Evolutionary conservation across 2,888 invertebrate species (phyloP).

Genomic region (Eilema caniola): DNA sequence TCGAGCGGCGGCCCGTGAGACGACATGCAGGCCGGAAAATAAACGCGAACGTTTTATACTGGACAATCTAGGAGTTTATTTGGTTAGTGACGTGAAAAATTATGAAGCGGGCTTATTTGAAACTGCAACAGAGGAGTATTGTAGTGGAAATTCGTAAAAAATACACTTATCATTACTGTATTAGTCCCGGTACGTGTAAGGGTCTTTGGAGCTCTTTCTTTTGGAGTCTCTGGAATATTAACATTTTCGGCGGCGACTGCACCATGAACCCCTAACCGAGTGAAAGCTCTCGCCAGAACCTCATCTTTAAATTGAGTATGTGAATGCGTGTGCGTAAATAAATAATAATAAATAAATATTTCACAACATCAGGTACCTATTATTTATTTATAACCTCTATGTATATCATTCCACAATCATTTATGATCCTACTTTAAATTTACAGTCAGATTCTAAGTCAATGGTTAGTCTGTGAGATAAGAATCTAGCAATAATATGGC

Average conservation of each 20-base stretch:
- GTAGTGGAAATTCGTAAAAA: neutral
- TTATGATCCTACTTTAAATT: no score
- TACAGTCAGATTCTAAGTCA: no score
- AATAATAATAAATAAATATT: no score
- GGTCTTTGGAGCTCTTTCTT: neutral
- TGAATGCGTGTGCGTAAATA: no score
- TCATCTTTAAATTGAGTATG: no score
- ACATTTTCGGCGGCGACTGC: no score
- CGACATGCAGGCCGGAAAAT: slow-evolving; percentile 43
- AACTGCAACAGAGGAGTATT: neutral
- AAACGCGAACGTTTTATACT: slow-evolving; percentile 42
- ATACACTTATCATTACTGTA: neutral
- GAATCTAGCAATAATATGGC: neutral
- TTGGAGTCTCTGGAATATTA: neutral
- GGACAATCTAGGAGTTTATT: slow-evolving; percentile 43
- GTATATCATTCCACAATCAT: no score
- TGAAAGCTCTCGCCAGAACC: no score
- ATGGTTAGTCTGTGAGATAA: neutral
- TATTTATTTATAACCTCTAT: no score
- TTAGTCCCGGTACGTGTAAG: neutral
- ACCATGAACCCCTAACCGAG: no score
- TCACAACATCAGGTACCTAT: no score
- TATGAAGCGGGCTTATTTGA: slow-evolving; percentile 12
- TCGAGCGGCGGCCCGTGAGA: slow-evolving; percentile 37
- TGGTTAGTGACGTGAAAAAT: slow-evolving; percentile 29